phyloP scores from a whole-genome alignment of 2,797 vertebrate species.

The Molothrus aeneus region DNA sequence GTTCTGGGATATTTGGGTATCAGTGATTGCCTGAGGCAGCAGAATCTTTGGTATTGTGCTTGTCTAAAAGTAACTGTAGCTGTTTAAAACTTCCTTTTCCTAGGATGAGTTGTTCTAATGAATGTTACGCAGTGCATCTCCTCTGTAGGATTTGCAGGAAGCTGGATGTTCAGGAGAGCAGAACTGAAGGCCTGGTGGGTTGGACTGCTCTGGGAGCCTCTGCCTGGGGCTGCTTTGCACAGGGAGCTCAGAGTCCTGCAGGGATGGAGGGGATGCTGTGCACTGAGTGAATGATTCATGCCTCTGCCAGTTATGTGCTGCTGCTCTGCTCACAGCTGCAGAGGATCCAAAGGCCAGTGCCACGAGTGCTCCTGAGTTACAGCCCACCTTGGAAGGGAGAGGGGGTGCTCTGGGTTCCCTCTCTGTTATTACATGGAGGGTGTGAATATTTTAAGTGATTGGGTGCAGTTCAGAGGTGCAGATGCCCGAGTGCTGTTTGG shows the following conservation, averaged over 20 bases:
- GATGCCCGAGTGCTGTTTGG: not conserved
- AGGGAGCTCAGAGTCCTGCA: not conserved
- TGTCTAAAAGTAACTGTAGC: not conserved
- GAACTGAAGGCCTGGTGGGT: not conserved
- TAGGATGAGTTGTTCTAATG: not conserved
- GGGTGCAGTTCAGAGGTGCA: not conserved
- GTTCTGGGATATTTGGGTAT: not conserved
- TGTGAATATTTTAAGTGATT: accelerated
- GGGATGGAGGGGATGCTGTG: not conserved
- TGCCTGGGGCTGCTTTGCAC: not conserved
- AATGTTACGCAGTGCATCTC: accelerated
- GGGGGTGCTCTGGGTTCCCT: not conserved
- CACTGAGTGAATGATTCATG: not conserved
- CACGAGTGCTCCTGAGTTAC: not conserved
- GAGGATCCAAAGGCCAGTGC: not conserved
- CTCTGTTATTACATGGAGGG: accelerated
- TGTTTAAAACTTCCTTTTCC: not conserved
- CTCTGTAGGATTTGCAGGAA: not conserved
- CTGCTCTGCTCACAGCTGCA: not conserved
- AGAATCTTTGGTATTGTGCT: not conserved
- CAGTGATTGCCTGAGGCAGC: not conserved
- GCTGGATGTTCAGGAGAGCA: not conserved
- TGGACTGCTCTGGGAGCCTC: not conserved
- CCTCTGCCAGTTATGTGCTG: not conserved
- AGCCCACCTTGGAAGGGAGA: not conserved